These are phyloP conservation scores for Phrynocephalus vlangalii DNA, from an alignment of 2,797 vertebrate species.

Conservation along the genomic window DNA sequence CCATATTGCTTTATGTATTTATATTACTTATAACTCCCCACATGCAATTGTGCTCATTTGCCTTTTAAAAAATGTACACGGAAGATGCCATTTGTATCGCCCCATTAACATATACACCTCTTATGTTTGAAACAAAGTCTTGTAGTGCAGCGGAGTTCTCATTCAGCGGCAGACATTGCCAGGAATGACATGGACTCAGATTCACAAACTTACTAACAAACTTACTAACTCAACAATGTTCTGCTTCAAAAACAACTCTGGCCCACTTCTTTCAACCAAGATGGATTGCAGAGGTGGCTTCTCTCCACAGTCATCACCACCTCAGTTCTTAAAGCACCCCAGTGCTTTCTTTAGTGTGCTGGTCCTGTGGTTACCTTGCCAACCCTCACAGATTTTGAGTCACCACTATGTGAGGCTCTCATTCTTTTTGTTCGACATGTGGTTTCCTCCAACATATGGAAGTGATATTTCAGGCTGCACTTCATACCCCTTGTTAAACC, in stretches of 20 bases:
- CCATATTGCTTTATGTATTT: conserved; percentile 7
- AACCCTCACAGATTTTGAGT: conserved; percentile 68
- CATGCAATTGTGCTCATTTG: conserved; percentile 18
- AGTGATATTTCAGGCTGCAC: conserved; percentile 66
- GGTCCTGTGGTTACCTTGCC: conserved; percentile 55
- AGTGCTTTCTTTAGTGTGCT: conserved; percentile 62
- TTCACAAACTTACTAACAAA: conserved; percentile 34
- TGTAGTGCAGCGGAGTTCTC: not conserved
- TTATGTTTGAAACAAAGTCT: not conserved
- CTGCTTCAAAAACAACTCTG: conserved; percentile 28
- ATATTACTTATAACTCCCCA: not conserved
- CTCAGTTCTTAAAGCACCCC: conserved; percentile 56
- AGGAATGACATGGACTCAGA: conserved; percentile 26
- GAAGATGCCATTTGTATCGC: not conserved
- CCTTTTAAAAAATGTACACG: not conserved
- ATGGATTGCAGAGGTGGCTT: conserved; percentile 44
- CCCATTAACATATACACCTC: not conserved
- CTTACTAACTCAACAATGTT: conserved; percentile 30
- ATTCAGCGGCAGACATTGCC: not conserved
- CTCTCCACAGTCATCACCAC: conserved; percentile 22
- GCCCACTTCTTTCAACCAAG: conserved; percentile 29
- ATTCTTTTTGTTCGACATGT: conserved; percentile 69
- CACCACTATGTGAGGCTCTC: conserved; percentile 59
- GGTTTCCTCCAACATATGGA: conserved; percentile 70
- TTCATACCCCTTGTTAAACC: conserved; percentile 71